Percentiles rank a stretch among this genome's conserved stretches.
Evolutionary conservation across 2,797 vertebrate genomes (phyloP).

Genomic region (Sebastes hubbsi): DNA sequence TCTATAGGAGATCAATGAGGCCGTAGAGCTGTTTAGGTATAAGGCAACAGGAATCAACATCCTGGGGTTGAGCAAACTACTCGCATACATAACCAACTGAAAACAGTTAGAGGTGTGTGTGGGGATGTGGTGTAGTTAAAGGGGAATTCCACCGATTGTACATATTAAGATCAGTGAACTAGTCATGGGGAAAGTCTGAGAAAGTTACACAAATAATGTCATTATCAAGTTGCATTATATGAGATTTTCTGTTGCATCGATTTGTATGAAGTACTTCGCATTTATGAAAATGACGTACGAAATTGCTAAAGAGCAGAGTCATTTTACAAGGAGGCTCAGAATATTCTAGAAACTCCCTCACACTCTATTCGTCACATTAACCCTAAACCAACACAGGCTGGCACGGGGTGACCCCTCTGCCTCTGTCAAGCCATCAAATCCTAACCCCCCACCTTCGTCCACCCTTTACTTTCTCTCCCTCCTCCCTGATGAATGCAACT

Average conservation of each 20-base stretch:
- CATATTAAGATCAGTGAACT: conserved; percentile 24
- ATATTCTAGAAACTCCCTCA: not conserved
- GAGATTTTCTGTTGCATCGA: not conserved
- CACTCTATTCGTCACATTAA: not conserved
- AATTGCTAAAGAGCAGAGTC: not conserved
- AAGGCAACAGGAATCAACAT: conserved; percentile 39
- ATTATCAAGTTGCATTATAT: not conserved
- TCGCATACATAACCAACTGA: conserved; percentile 55
- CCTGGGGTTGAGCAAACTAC: conserved; percentile 46
- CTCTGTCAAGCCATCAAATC: conserved; percentile 26
- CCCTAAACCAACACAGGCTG: not conserved
- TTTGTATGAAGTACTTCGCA: not conserved
- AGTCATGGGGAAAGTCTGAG: not conserved
- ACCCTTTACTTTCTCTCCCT: conserved; percentile 29
- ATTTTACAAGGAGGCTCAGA: not conserved
- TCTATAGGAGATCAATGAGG: conserved; percentile 6
- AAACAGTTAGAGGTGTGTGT: conserved; percentile 69
- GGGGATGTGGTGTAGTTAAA: conserved; percentile 20
- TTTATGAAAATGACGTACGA: not conserved
- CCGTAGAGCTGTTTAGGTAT: conserved; percentile 12
- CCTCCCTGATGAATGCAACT: conserved; percentile 50
- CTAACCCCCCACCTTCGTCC: conserved; percentile 18
- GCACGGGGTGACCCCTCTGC: not conserved
- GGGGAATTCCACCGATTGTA: conserved; percentile 63
- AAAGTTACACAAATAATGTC: not conserved